Conservation (phyloP, 1,140 invertebrate genomes). For the Hypothenemus hampei region DNA sequence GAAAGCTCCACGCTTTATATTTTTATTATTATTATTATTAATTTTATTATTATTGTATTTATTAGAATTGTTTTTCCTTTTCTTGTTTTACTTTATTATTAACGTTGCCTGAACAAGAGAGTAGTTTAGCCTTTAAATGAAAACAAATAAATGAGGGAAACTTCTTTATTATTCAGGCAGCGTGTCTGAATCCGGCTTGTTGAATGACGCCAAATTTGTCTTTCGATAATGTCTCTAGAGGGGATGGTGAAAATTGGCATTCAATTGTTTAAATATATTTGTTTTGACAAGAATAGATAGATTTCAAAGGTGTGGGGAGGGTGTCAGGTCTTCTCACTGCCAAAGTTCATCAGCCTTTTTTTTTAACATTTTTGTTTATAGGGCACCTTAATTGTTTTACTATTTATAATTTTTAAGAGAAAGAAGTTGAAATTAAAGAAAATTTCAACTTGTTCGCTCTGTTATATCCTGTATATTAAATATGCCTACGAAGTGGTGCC, state of each 20-base stretch:
- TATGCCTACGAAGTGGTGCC: background rate
- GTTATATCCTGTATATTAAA: background rate
- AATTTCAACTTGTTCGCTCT: background rate
- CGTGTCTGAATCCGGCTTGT: too few relatives aligned
- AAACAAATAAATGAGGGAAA: too few relatives aligned
- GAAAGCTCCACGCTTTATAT: conserved; percentile 28
- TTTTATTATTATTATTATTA: conserved; percentile 30
- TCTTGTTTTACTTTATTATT: too few relatives aligned
- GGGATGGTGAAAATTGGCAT: too few relatives aligned
- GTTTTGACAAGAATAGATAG: background rate
- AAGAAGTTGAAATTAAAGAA: conserved; percentile 24
- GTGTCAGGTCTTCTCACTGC: conserved; percentile 27
- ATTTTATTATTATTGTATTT: conserved; percentile 16
- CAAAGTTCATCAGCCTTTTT: conserved; percentile 22
- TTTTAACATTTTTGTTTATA: conserved; percentile 17
- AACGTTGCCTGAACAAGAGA: too few relatives aligned
- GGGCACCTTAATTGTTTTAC: conserved; percentile 20
- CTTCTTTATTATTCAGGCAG: too few relatives aligned
- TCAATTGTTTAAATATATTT: too few relatives aligned
- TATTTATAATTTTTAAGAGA: conserved; percentile 1
- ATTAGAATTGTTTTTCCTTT: too few relatives aligned
- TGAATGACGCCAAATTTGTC: too few relatives aligned
- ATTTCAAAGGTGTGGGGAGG: conserved; percentile 15
- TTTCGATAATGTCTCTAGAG: too few relatives aligned
- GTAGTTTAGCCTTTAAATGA: too few relatives aligned